Conservation (phyloP, 1,140 invertebrate species). For the Drosophila chauvacae region DNA sequence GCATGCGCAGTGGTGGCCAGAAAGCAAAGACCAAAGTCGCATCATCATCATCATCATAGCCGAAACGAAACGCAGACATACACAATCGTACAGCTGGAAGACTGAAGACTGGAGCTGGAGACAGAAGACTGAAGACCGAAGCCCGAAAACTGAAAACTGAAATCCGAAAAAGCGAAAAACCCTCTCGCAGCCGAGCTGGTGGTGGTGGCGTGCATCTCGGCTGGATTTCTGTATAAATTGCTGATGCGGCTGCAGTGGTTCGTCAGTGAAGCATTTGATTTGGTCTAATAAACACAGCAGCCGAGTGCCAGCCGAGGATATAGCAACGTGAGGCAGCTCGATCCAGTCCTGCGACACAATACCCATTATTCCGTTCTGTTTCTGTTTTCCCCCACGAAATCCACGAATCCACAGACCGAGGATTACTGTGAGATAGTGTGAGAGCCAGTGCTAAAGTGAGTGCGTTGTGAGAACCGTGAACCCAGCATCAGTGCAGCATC, state of each 20-base stretch:
- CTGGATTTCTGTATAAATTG: slow-evolving; percentile 84
- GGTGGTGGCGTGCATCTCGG: slow-evolving; percentile 63
- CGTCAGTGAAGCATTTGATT: slow-evolving; percentile 85
- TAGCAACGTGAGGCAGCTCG: slow-evolving; percentile 63
- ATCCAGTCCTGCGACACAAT: slow-evolving; percentile 37
- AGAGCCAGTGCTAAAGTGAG: slow-evolving; percentile 60
- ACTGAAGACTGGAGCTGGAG: slow-evolving; percentile 5
- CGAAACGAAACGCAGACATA: slow-evolving; percentile 20
- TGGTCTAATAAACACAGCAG: slow-evolving; percentile 84
- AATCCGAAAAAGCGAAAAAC: slow-evolving; percentile 31
- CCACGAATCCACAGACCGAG: slow-evolving; percentile 67
- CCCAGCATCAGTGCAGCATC: slow-evolving; percentile 16
- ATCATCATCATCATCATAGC: slow-evolving; percentile 58
- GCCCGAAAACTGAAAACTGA: slow-evolving; percentile 6
- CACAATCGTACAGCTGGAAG: slow-evolving; percentile 8
- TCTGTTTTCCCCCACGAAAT: slow-evolving; percentile 21
- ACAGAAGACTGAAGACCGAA: neutral
- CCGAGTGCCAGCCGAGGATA: slow-evolving; percentile 70
- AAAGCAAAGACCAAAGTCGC: slow-evolving; percentile 63
- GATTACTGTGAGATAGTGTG: slow-evolving; percentile 79
- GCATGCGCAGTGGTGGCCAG: slow-evolving; percentile 63
- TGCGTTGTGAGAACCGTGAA: slow-evolving; percentile 38
- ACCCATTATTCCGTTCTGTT: slow-evolving; percentile 19
- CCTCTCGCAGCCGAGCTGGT: slow-evolving; percentile 56
- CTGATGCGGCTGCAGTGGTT: slow-evolving; percentile 79